phyloP scores from a whole-genome alignment of 2,797 vertebrate genomes.

The Chelon auratus region DNA sequence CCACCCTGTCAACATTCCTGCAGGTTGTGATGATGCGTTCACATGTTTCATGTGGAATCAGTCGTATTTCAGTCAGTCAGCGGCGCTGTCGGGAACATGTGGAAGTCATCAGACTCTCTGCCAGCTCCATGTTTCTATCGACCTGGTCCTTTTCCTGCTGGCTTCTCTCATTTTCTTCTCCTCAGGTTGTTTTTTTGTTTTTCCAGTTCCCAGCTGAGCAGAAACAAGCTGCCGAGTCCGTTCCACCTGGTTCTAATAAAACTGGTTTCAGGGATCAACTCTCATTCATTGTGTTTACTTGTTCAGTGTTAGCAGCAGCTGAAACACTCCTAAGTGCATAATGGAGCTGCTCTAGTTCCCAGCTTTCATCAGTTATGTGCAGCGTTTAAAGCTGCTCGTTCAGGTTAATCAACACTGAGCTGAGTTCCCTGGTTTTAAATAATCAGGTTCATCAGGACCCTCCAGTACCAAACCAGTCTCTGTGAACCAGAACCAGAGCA shows the following conservation, averaged over 20 bases:
- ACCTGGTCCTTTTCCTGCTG: conserved; percentile 24
- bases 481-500: too few species aligned
- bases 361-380: background rate
- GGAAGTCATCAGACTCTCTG: conserved; percentile 40
- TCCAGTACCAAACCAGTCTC: too few species aligned
- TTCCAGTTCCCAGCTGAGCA: conserved; percentile 13
- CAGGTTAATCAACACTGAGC: background rate
- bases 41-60: conserved; percentile 36
- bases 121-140: conserved; percentile 41
- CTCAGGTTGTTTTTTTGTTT: conserved; percentile 3
- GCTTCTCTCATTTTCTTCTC: background rate
- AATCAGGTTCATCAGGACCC: too few species aligned
- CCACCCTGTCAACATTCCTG: conserved; percentile 28
- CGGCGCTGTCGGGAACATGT: conserved; percentile 41
- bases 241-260: conserved; percentile 21
- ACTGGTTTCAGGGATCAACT: background rate
- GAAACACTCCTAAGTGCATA: background rate
- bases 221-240: background rate
- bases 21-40: conserved; percentile 2
- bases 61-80: conserved; percentile 44
- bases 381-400: background rate
- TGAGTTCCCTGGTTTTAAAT: too few species aligned
- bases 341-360: background rate
- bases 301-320: background rate
- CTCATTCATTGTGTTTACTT: background rate